Conservation (phyloP, 2,113 vertebrate species). For the Accipiter virgatus region DNA sequence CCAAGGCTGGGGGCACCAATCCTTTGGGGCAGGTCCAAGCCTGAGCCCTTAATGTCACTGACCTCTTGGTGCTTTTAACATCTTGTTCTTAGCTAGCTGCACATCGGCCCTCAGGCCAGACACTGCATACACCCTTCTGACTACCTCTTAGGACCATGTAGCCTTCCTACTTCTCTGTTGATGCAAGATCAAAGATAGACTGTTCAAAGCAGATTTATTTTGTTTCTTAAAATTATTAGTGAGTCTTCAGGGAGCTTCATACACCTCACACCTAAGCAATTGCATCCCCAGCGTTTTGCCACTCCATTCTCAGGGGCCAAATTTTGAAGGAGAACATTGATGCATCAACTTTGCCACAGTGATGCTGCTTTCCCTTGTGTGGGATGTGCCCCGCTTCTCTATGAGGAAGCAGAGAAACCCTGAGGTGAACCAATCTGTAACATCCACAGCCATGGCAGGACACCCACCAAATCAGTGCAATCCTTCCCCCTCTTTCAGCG, state of each 20-base stretch:
- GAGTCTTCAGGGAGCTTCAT: not conserved
- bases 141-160: not conserved
- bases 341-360: not conserved
- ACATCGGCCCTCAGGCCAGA: not conserved
- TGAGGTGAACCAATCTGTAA: fast-evolving
- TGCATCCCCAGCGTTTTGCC: not conserved
- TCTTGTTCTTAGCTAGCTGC: not conserved
- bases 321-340: not conserved
- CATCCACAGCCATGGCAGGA: not conserved
- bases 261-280: not conserved
- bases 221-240: not conserved
- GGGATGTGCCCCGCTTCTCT: not conserved
- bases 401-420: not conserved
- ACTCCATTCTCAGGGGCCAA: not conserved
- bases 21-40: not conserved
- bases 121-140: not conserved
- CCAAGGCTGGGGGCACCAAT: not conserved
- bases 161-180: not conserved
- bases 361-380: not conserved
- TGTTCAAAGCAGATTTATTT: not conserved
- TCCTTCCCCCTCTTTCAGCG: not conserved
- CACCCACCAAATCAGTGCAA: not conserved
- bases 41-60: not conserved
- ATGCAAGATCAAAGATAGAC: not conserved
- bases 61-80: not conserved